A percentile compares a stretch with the other conserved stretches of the same genome.
Evolutionary conservation across 2,113 vertebrate species (phyloP).

Genomic region (Zootoca vivipara): DNA sequence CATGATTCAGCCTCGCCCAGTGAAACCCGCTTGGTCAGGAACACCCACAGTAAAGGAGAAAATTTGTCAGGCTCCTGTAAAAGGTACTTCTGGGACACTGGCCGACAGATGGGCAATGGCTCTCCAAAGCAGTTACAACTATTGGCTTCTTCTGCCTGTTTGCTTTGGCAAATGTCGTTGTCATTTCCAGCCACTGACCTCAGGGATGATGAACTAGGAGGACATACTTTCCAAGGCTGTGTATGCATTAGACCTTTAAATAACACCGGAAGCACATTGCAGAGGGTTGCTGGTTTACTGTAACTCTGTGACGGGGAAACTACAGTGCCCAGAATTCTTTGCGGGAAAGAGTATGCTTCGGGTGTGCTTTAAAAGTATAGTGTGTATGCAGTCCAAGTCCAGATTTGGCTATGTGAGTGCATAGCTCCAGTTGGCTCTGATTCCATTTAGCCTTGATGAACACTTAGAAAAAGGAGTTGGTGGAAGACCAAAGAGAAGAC

Average conservation of each 20-base stretch:
- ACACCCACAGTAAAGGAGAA: neutral
- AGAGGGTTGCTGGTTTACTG: too few species aligned
- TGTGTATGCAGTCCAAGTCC: neutral
- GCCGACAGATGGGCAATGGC: too few species aligned
- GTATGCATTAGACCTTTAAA: too few species aligned
- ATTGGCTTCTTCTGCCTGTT: neutral
- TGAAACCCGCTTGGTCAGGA: neutral
- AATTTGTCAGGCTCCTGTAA: neutral
- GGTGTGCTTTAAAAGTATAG: too few species aligned
- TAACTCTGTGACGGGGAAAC: too few species aligned
- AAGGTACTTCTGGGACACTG: neutral
- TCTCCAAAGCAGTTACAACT: neutral
- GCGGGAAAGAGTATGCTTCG: too few species aligned
- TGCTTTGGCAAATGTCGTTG: neutral
- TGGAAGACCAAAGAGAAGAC: neutral
- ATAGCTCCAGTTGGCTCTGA: neutral
- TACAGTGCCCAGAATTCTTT: too few species aligned
- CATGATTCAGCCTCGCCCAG: too few species aligned
- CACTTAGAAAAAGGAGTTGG: neutral
- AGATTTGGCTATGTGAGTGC: neutral
- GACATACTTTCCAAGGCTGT: too few species aligned
- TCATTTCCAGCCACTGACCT: neutral
- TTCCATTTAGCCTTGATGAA: neutral
- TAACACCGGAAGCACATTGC: too few species aligned
- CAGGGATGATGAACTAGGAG: neutral